Conservation (phyloP, 2,888 invertebrate species). For the Tetranychus piercei region DNA sequence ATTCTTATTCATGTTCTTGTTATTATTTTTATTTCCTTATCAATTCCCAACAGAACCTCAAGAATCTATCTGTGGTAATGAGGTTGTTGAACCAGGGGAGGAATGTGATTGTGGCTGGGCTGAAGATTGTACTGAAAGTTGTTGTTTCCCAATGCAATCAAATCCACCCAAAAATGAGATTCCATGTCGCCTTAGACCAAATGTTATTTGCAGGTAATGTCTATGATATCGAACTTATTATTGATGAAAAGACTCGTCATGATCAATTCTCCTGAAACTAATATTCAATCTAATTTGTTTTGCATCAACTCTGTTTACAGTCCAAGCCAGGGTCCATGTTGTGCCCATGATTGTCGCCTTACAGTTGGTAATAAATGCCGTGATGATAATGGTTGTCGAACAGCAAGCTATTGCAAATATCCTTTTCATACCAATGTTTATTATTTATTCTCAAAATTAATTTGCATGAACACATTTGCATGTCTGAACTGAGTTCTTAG, state of each 20-base stretch:
- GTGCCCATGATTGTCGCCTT: slow-evolving; percentile 64
- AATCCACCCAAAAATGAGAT: slow-evolving; percentile 56
- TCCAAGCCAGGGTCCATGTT: slow-evolving; percentile 61
- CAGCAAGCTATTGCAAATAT: slow-evolving; percentile 47
- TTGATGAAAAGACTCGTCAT: not conserved
- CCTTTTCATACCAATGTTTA: slow-evolving; percentile 44
- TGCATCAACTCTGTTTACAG: slow-evolving; percentile 13
- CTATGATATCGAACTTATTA: slow-evolving; percentile 42
- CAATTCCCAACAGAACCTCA: slow-evolving; percentile 46
- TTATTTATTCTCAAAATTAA: slow-evolving; percentile 11
- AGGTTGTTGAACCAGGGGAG: slow-evolving; percentile 87
- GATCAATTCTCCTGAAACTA: too few species aligned
- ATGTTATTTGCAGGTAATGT: slow-evolving; percentile 35
- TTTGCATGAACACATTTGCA: not conserved
- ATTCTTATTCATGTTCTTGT: not conserved
- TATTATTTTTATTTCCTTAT: slow-evolving; percentile 30
- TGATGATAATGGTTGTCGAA: slow-evolving; percentile 79
- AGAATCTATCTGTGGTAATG: slow-evolving; percentile 89
- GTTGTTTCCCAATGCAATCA: slow-evolving; percentile 75
- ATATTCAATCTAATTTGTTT: too few species aligned
- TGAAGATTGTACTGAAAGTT: slow-evolving; percentile 72
- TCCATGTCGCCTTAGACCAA: slow-evolving; percentile 67
- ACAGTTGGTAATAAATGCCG: slow-evolving; percentile 72
- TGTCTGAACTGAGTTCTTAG: too few species aligned
- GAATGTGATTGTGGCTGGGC: slow-evolving; percentile 80